Base-by-base conservation (phyloP, 2,797 vertebrate species). In the Streptopelia turtur region DNA sequence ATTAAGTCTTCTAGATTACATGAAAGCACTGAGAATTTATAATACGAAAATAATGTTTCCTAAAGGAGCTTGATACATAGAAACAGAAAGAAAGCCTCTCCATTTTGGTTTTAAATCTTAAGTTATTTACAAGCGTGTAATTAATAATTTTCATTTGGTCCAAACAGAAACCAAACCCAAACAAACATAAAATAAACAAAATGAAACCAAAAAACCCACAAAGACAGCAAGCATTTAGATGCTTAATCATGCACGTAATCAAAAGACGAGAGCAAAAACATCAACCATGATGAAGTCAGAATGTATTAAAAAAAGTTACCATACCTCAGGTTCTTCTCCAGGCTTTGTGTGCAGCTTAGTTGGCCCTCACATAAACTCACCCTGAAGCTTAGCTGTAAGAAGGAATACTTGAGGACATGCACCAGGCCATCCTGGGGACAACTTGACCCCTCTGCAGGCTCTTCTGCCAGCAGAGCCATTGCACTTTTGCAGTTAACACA, bases 101-200 rank as follows among this genome's bases (percentile, higher is more conserved):
- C 30, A 55, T 30, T 82, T 47, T 47, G 1, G 10, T 72, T 76
- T 82, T 59, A 37, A 61, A 24, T 50, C 23, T 60, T 69, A 82
- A 63, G 11, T 81, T 76, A 61, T 65, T 88, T 71, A 71, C 41
- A 59, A 83, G 33, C 15, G 66, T 3, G 27, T 21, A 37, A 16
- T 83, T 63, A 70, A 49, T 79, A 66, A 37, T 53, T 90, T 64
- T 87, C 25, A 37, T 66, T 83, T 43, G 20, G 47, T 66, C 47
- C 74, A 50, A 87, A 87, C 3, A 59, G 56, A 93, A 92, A 87
- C 72, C 70, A 94, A 91, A 90, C 23, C 25, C 64, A 66, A 91
- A 53, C 22, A 74, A 90, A 56, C 18, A 43, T n/a, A 61, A 75
- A 78, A 72, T 43, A 70, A 74, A 66, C 47, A 70, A 89, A 85